phyloP scores from a whole-genome alignment of 2,888 invertebrate species.

The Syritta pipiens region DNA sequence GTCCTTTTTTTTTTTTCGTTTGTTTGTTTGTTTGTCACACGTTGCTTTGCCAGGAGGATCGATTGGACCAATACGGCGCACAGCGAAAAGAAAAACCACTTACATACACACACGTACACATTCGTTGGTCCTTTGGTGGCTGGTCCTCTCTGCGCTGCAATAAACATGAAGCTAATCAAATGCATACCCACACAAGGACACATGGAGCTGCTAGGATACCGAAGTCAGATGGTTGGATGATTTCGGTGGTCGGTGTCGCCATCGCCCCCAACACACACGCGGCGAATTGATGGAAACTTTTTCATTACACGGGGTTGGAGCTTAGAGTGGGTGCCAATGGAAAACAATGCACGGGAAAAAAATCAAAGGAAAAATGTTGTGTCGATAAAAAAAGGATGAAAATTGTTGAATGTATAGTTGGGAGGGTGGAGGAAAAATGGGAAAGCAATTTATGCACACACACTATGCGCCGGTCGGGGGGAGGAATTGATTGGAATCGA shows the following conservation, averaged over 20 bases:
- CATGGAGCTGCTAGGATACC: background rate
- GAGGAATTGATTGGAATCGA: constrained; percentile 42
- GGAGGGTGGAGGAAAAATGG: background rate
- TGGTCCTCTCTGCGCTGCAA: constrained; percentile 54
- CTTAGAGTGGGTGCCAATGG: constrained; percentile 18
- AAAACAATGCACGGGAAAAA: constrained; percentile 44
- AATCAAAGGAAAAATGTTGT: constrained; percentile 36
- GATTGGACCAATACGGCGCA: constrained; percentile 59
- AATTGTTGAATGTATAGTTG: background rate
- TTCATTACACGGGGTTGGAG: constrained; percentile 3
- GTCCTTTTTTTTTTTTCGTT: constrained; percentile 24
- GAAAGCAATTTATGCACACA: constrained; percentile 29
- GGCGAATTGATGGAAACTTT: constrained; percentile 29
- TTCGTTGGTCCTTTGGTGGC: too few species aligned
- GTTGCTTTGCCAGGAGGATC: constrained; percentile 51
- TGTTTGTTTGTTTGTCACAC: constrained; percentile 27
- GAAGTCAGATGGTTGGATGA: constrained; percentile 24
- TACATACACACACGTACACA: too few species aligned
- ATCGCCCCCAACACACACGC: background rate
- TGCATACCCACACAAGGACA: constrained; percentile 35
- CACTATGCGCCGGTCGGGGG: constrained; percentile 3
- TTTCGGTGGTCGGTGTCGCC: constrained; percentile 29
- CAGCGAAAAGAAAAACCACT: constrained; percentile 7
- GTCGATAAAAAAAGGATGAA: constrained; percentile 12
- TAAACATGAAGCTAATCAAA: constrained; percentile 62